phyloP scores from a whole-genome alignment of 2,888 invertebrate species.

The Willowsia nigromaculata region DNA sequence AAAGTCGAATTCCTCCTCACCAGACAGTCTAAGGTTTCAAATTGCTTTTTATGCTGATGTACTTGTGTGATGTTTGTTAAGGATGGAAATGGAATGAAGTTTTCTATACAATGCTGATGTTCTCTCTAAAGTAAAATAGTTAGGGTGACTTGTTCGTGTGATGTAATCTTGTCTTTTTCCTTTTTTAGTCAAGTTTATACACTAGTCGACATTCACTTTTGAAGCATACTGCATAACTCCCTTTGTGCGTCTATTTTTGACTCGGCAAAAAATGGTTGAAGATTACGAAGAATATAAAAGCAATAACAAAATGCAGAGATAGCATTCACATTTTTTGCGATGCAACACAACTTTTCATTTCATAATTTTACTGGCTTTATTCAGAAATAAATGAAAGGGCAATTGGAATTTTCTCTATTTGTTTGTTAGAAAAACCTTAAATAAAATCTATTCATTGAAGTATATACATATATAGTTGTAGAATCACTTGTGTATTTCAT shows the following conservation, averaged over 20 bases:
- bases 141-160: not conserved
- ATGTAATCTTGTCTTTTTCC: constrained; percentile 40
- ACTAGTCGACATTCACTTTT: constrained; percentile 35
- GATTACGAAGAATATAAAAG: not conserved
- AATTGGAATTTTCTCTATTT: too few relatives aligned
- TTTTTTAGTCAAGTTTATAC: constrained; percentile 5
- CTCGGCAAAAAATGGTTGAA: not conserved
- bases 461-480: too few relatives aligned
- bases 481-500: constrained; percentile 1
- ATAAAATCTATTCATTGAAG: too few relatives aligned
- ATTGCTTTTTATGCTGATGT: not conserved
- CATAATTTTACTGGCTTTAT: too few relatives aligned
- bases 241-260: constrained; percentile 3
- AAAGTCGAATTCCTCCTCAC: not conserved
- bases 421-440: too few relatives aligned
- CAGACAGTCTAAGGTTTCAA: too few relatives aligned
- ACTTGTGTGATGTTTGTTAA: not conserved
- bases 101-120: too few relatives aligned
- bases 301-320: not conserved
- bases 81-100: too few relatives aligned
- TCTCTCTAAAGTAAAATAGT: too few relatives aligned
- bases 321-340: not conserved
- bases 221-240: not conserved
- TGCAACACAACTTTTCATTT: too few relatives aligned
- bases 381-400: not conserved